phyloP scores from a whole-genome alignment of 2,888 invertebrate species.

The Drosophila formosana region DNA sequence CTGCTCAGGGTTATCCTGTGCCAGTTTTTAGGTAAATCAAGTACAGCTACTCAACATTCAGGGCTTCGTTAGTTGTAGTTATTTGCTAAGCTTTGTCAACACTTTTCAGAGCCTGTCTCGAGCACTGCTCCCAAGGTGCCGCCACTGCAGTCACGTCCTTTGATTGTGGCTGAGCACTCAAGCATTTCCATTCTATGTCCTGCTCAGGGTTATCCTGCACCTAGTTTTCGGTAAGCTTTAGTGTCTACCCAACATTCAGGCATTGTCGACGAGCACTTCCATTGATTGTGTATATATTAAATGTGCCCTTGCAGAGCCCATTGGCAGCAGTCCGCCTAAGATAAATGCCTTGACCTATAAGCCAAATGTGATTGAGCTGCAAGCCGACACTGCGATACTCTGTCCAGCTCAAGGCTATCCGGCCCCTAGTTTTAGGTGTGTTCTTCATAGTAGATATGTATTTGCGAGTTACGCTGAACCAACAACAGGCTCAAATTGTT shows the following conservation, averaged over 20 bases:
- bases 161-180: constrained; percentile 84
- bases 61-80: constrained; percentile 5
- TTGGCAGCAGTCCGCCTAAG: constrained; percentile 86
- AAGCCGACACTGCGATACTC: constrained; percentile 87
- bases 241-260: constrained; percentile 33
- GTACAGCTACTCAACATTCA: constrained; percentile 41
- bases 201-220: constrained; percentile 91
- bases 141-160: constrained; percentile 85
- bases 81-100: background rate
- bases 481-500: constrained; percentile 32
- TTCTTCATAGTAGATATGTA: background rate
- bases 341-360: constrained; percentile 85
- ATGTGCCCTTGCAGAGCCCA: constrained; percentile 85
- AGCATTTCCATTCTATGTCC: constrained; percentile 90
- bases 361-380: constrained; percentile 83
- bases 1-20: constrained; percentile 87
- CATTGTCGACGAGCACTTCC: background rate
- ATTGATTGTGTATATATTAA: background rate
- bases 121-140: constrained; percentile 87
- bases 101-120: constrained; percentile 87
- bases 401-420: constrained; percentile 92
- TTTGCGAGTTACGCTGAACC: background rate
- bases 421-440: constrained; percentile 89
- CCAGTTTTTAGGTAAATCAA: constrained; percentile 86
- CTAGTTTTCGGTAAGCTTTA: constrained; percentile 88